Evolutionary conservation across 2,113 vertebrate genomes (phyloP).

Genomic region (Laticauda colubrina): DNA sequence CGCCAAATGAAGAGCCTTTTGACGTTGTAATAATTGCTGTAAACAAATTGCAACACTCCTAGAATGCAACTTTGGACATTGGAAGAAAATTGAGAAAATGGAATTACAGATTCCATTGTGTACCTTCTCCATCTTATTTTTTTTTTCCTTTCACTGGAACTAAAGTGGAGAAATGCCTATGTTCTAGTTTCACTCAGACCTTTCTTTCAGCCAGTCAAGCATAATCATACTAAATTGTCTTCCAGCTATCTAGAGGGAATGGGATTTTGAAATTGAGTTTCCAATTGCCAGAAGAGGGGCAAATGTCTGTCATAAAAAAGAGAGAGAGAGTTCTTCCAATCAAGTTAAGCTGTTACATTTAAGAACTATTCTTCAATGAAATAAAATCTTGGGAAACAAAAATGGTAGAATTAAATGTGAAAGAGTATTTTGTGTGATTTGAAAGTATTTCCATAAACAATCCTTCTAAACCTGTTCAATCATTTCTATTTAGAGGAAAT

Average conservation of each 20-base stretch:
- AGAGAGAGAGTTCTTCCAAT: background rate
- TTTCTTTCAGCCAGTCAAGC: background rate
- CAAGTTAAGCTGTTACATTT: background rate
- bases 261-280: background rate
- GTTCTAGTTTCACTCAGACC: background rate
- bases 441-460: background rate
- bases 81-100: background rate
- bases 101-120: background rate
- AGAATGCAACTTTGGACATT: background rate
- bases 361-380: background rate
- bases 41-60: background rate
- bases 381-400: background rate
- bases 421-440: background rate
- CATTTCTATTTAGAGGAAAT: background rate
- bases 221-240: background rate
- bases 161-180: background rate
- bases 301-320: background rate
- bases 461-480: background rate
- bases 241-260: conserved; percentile 13
- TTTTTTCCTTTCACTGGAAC: background rate
- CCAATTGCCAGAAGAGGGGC: background rate
- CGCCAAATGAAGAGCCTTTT: background rate
- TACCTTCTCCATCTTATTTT: background rate
- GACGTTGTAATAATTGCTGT: background rate
- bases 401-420: background rate